These are phyloP conservation scores for Alcis repandata DNA, from an alignment of 2,888 invertebrate genomes.

Conservation along the genomic window DNA sequence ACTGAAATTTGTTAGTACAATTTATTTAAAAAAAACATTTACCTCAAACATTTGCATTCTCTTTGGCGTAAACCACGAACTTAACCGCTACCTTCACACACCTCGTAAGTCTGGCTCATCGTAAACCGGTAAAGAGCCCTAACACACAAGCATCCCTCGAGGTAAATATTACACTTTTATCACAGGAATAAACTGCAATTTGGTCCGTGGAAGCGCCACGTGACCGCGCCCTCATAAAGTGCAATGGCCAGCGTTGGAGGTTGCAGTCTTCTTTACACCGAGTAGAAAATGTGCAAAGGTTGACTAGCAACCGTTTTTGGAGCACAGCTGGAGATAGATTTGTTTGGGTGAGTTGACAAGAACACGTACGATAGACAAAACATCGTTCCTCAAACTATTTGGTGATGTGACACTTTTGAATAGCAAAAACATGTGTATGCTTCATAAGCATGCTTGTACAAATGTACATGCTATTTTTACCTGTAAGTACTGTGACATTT, in stretches of 20 bases:
- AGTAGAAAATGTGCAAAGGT: slow-evolving; percentile 2
- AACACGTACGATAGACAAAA: too few species aligned
- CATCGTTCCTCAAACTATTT: too few species aligned
- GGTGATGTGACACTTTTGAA: too few species aligned
- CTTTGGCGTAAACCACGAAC: too few species aligned
- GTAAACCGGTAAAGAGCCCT: slow-evolving; percentile 14
- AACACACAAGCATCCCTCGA: slow-evolving; percentile 2
- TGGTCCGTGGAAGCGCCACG: slow-evolving; percentile 26
- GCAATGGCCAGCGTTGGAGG: slow-evolving; percentile 16
- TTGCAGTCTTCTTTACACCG: not conserved
- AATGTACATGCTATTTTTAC: too few species aligned
- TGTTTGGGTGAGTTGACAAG: too few species aligned
- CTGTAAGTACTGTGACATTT: too few species aligned
- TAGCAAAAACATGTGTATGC: too few species aligned
- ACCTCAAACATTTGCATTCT: too few species aligned
- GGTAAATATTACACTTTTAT: slow-evolving; percentile 27
- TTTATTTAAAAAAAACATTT: too few species aligned
- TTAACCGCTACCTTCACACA: not conserved
- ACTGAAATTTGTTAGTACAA: too few species aligned
- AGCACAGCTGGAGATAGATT: not conserved
- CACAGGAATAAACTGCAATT: slow-evolving; percentile 23
- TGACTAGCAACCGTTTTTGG: not conserved
- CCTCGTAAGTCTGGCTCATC: not conserved
- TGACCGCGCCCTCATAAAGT: slow-evolving; percentile 30
- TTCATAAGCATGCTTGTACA: too few species aligned